Base-by-base conservation (phyloP, 2,113 vertebrate genomes). In the rat (Rattus norvegicus) region DNA sequence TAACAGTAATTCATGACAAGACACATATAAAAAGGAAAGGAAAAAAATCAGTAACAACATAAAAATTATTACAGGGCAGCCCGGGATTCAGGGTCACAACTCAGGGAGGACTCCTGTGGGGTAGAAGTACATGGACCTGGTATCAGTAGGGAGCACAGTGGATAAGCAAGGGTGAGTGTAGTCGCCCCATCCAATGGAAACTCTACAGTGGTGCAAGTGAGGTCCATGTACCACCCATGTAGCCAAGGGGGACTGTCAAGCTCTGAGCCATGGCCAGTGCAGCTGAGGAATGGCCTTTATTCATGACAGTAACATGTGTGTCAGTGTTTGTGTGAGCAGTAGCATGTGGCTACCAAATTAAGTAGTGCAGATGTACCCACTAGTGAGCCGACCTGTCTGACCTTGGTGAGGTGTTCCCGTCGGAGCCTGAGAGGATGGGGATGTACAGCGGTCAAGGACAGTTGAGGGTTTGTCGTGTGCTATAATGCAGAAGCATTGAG, bases 221-320 rank as follows among this genome's bases (percentile, higher is more conserved):
- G 28, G n/a, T 47, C 0, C 47, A 0, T 26, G 8, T n/a, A 5
- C 47, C 65, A 13, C 0, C 56, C 39, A 30, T 28, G 5, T 30
- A 52, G 91, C 69, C 28, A 4, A 36, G 39, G 5, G 67, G 63
- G 54, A 24, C 73, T 69, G 1, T 3, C 5, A 5, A 43, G 59
- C 85, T 26, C 80, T 24, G 61, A 75, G 49, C 43, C 75, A 26
- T 52, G 63, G 28, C 11, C 52, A 5, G 22, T 39, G 56, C n/a
- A 72, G 2, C 59, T 22, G 54, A 59, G 7, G 28, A 70, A 7
- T 36, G 61, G 33, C 85, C 56, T 90, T 52, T 87, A 61, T 81
- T 7, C 4, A 7, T 39, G 67, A 61, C 76, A 11, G 70, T 43
- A 9, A 6, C 47, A 43, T 43, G 65, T n/a, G 11, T 30, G 52